These are phyloP conservation scores for Austrofundulus limnaeus DNA, from an alignment of 2,113 vertebrate species.

Conservation along the genomic window DNA sequence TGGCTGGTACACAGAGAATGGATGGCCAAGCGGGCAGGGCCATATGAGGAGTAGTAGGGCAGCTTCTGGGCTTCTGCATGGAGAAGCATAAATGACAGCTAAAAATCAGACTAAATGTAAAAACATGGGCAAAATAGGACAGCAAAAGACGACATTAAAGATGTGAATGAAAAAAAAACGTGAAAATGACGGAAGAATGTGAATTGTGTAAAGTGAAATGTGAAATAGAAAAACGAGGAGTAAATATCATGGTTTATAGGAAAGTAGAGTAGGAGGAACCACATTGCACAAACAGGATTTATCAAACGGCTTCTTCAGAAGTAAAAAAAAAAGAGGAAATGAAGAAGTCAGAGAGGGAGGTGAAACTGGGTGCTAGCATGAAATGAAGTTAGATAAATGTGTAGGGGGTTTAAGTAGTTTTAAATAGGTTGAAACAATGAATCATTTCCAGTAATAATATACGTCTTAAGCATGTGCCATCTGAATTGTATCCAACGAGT, in stretches of 20 bases:
- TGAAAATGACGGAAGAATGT: not conserved
- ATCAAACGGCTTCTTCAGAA: not conserved
- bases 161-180: not conserved
- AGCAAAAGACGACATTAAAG: no score
- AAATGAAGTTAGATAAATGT: slow-evolving; percentile 34
- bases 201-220: not conserved
- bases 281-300: not conserved
- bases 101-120: not conserved
- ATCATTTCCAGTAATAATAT: not conserved
- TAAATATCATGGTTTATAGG: not conserved
- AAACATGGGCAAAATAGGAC: not conserved
- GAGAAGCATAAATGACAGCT: not conserved
- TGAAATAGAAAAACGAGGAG: not conserved
- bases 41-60: slow-evolving; percentile 93
- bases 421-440: slow-evolving; percentile 36
- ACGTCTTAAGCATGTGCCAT: not conserved
- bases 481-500: not conserved
- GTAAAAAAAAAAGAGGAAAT: slow-evolving; percentile 6
- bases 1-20: slow-evolving; percentile 97
- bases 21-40: slow-evolving; percentile 89
- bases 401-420: slow-evolving; percentile 30
- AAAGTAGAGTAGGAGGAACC: not conserved
- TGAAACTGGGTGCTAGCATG: slow-evolving; percentile 10
- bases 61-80: slow-evolving; percentile 91
- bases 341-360: not conserved